phyloP scores from a whole-genome alignment of 1,140 invertebrate genomes.

The Antheraea mylitta region DNA sequence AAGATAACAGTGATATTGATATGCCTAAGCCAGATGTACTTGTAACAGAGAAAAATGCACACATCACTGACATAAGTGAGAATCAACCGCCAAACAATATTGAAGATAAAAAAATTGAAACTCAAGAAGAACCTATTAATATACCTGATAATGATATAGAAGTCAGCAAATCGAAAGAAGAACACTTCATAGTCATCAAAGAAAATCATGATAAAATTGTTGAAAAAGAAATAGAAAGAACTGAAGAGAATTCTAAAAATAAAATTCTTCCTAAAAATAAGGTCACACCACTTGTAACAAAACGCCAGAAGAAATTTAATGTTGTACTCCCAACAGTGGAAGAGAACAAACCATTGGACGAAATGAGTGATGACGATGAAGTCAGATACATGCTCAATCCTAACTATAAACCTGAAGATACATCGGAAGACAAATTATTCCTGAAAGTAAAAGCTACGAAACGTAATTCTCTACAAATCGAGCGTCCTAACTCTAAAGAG shows the following conservation, averaged over 20 bases:
- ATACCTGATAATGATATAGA: background rate
- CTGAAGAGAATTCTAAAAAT: conserved; percentile 37
- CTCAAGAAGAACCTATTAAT: background rate
- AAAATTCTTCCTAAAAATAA: conserved; percentile 51
- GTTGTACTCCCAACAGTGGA: conserved; percentile 23
- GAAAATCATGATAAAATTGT: background rate
- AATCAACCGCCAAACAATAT: conserved; percentile 14
- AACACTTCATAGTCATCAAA: background rate
- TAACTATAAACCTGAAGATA: conserved; percentile 46
- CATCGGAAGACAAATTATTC: conserved; percentile 47
- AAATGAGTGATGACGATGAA: conserved; percentile 67
- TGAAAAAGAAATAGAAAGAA: conserved; percentile 4
- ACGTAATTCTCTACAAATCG: conserved; percentile 61
- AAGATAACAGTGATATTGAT: conserved; percentile 11
- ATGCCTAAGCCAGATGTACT: background rate
- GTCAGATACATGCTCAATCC: conserved; percentile 70
- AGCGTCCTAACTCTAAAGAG: conserved; percentile 62
- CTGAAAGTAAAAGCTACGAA: conserved; percentile 66
- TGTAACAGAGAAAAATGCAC: background rate
- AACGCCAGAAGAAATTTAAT: conserved; percentile 43
- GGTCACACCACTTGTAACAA: conserved; percentile 39
- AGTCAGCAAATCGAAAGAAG: background rate
- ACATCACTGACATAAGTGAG: background rate
- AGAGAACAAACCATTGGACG: conserved; percentile 25
- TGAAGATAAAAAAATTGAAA: conserved; percentile 23